Evolutionary conservation across 2,888 invertebrate genomes (phyloP).

Genomic region (Scaeva pyrastri): DNA sequence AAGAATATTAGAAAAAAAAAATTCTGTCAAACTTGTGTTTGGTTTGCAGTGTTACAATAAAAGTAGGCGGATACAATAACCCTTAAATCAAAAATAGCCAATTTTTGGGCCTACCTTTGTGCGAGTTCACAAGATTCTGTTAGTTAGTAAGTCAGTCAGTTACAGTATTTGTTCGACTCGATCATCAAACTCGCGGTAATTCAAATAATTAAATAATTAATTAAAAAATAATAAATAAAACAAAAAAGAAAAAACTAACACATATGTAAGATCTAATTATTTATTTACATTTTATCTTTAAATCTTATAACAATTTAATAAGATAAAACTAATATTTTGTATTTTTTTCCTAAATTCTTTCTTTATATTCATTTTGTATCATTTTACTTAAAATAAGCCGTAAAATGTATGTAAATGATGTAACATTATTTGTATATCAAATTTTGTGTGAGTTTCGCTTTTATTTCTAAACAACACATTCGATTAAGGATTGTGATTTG

Average conservation of each 20-base stretch:
- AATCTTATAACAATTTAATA: conserved; percentile 61
- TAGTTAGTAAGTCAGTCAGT: too few species aligned
- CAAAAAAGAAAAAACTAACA: not conserved
- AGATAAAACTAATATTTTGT: conserved; percentile 25
- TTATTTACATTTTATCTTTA: conserved; percentile 66
- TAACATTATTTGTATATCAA: conserved; percentile 21
- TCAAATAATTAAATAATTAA: too few species aligned
- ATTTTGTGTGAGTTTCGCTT: conserved; percentile 5
- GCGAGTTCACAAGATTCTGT: too few species aligned
- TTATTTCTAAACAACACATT: not conserved
- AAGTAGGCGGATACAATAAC: too few species aligned
- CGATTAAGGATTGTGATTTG: not conserved
- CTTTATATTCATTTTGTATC: conserved; percentile 33
- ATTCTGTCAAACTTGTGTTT: too few species aligned
- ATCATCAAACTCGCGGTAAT: too few species aligned
- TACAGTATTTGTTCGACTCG: too few species aligned
- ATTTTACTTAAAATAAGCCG: conserved; percentile 33
- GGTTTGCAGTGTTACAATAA: too few species aligned
- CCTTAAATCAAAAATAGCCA: too few species aligned
- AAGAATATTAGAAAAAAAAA: too few species aligned
- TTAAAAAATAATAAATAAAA: too few species aligned
- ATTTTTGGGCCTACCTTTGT: too few species aligned
- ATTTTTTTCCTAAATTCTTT: conserved; percentile 40
- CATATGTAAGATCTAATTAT: conserved; percentile 46
- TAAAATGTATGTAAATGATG: conserved; percentile 2